phyloP scores from a whole-genome alignment of 1,140 invertebrate genomes.

The Lordiphosa mommai region DNA sequence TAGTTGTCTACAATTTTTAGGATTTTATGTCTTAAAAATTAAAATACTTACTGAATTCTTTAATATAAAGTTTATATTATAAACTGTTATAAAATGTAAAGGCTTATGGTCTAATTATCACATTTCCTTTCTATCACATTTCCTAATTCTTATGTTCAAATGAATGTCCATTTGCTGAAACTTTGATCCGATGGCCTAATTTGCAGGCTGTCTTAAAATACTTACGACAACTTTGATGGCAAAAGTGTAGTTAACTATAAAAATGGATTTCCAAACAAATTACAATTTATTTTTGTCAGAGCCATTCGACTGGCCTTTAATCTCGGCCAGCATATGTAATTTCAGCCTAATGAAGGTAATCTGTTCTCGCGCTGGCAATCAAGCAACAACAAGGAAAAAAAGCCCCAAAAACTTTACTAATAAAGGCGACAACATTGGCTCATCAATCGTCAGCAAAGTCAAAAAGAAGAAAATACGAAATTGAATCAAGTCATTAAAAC shows the following conservation, averaged over 20 bases:
- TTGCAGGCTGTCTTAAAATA: neutral
- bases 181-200: neutral
- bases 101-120: no score
- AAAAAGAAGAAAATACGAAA: slow-evolving; percentile 28
- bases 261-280: slow-evolving; percentile 48
- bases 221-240: slow-evolving; percentile 9
- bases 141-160: no score
- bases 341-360: slow-evolving; percentile 66
- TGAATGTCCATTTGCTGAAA: neutral
- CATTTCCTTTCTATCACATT: no score
- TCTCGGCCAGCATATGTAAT: slow-evolving; percentile 26
- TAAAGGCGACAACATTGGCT: slow-evolving; percentile 37
- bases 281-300: neutral
- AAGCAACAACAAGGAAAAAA: slow-evolving; percentile 13
- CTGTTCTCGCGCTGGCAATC: slow-evolving; percentile 13
- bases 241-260: slow-evolving; percentile 21
- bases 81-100: no score
- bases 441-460: slow-evolving; percentile 45
- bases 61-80: no score
- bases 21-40: no score
- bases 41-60: no score
- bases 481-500: slow-evolving; percentile 46
- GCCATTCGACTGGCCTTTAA: slow-evolving; percentile 5
- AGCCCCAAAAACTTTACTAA: slow-evolving; percentile 53
- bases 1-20: no score